Percentiles rank a stretch among this genome's conserved stretches.
Evolutionary conservation across 2,113 vertebrate genomes (phyloP).

Genomic region (Cervus canadensis): DNA sequence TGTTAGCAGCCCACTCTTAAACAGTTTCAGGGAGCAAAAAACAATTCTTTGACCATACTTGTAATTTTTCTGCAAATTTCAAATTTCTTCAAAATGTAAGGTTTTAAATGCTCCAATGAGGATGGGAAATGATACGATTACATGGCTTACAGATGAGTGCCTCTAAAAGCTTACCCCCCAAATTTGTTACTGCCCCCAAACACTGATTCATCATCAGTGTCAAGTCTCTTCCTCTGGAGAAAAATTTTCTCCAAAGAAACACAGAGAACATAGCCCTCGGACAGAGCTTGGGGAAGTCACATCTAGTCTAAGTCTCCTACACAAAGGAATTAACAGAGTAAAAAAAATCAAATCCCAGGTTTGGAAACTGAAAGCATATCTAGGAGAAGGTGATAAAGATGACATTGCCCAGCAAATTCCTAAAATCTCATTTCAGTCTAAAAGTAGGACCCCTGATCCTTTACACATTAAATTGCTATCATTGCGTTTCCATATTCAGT

Average conservation of each 20-base stretch:
- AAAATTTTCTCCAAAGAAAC: not conserved
- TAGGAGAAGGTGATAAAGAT: not conserved
- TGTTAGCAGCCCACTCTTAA: not conserved
- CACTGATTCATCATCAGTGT: not conserved
- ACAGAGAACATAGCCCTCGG: not conserved
- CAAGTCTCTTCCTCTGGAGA: not conserved
- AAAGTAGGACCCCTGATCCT: not conserved
- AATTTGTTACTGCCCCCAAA: not conserved
- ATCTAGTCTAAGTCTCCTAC: not conserved
- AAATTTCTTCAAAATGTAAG: not conserved
- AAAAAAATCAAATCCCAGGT: not conserved
- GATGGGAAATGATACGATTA: not conserved
- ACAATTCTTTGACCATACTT: not conserved
- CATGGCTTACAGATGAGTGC: not conserved
- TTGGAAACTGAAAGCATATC: not conserved
- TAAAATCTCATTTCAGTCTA: not conserved
- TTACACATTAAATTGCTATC: not conserved
- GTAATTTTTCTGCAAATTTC: not conserved
- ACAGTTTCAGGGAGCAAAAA: not conserved
- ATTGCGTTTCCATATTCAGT: not conserved
- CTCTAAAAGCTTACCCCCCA: not conserved
- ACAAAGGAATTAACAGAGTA: not conserved
- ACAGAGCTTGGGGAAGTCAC: not conserved
- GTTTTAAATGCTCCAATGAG: not conserved
- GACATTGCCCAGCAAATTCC: not conserved